Conservation (phyloP, 2,888 invertebrate species). For the Scaptodrosophila latifasciaeformis region DNA sequence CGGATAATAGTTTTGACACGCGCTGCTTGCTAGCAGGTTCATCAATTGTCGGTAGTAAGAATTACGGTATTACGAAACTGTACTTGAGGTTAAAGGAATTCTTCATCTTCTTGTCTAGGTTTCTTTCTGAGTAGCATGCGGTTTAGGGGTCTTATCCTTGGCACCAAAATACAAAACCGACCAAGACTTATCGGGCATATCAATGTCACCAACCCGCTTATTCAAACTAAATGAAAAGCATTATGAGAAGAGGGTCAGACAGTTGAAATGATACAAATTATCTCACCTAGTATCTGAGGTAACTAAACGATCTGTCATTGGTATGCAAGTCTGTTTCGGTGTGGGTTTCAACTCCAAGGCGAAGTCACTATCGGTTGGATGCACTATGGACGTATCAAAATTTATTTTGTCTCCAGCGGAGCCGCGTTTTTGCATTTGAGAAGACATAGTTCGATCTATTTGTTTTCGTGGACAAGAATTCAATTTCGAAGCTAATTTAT, state of each 20-base stretch:
- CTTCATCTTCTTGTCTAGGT: neutral
- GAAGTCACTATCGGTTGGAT: constrained; percentile 24
- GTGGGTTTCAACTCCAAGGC: constrained; percentile 45
- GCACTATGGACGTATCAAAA: constrained; percentile 9
- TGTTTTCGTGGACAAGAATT: neutral
- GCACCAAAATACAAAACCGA: constrained; percentile 51
- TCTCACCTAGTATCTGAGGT: constrained; percentile 39
- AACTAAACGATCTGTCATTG: constrained; percentile 31
- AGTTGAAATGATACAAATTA: neutral
- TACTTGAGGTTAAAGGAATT: too few relatives aligned
- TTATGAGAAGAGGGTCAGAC: too few relatives aligned
- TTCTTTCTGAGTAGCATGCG: too few relatives aligned
- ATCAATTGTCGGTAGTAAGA: too few relatives aligned
- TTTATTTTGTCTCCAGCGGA: constrained; percentile 15
- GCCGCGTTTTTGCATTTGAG: constrained; percentile 23
- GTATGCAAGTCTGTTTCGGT: constrained; percentile 50
- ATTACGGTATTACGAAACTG: too few relatives aligned
- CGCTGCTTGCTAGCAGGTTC: too few relatives aligned
- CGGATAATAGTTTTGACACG: too few relatives aligned
- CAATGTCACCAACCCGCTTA: constrained; percentile 13
- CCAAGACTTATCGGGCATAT: constrained; percentile 57
- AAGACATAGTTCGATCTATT: constrained; percentile 22
- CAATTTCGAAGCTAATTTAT: too few relatives aligned
- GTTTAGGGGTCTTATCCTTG: constrained; percentile 17
- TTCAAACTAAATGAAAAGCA: constrained; percentile 6